Conservation (phyloP, 2,113 vertebrate genomes). For the Scomber scombrus region DNA sequence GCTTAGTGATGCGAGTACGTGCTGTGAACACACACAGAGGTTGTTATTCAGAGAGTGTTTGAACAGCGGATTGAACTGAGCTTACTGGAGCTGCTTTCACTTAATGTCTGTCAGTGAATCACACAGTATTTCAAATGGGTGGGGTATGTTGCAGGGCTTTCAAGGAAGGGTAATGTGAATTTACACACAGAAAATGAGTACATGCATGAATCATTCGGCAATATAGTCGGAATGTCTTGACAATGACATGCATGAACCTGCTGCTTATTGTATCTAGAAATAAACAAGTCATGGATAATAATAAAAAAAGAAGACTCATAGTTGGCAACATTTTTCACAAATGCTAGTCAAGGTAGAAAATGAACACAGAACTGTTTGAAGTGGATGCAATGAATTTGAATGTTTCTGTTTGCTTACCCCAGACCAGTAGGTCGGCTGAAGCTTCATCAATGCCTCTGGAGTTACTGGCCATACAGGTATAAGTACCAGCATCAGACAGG, state of each 20-base stretch:
- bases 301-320: neutral
- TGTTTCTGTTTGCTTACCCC: slow-evolving; percentile 88
- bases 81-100: slow-evolving; percentile 46
- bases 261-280: slow-evolving; percentile 3
- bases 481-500: slow-evolving; percentile 91
- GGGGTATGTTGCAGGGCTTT: slow-evolving; percentile 28
- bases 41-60: slow-evolving; percentile 46
- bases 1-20: slow-evolving; percentile 93
- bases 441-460: slow-evolving; percentile 96
- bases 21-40: slow-evolving; percentile 82
- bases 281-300: slow-evolving; percentile 25
- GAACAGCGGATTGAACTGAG: slow-evolving; percentile 44
- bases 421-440: slow-evolving; percentile 91
- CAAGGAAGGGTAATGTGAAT: slow-evolving; percentile 33
- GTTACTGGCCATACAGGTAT: slow-evolving; percentile 97
- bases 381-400: neutral
- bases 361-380: neutral
- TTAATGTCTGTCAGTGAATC: slow-evolving; percentile 47
- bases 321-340: neutral
- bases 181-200: slow-evolving; percentile 28
- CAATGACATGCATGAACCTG: slow-evolving; percentile 26
- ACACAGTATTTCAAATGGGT: neutral
- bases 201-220: slow-evolving; percentile 10
- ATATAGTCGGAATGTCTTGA: slow-evolving; percentile 17
- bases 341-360: neutral